Conservation (phyloP, 2,797 vertebrate species). For the Acrocephalus scirpaceus region DNA sequence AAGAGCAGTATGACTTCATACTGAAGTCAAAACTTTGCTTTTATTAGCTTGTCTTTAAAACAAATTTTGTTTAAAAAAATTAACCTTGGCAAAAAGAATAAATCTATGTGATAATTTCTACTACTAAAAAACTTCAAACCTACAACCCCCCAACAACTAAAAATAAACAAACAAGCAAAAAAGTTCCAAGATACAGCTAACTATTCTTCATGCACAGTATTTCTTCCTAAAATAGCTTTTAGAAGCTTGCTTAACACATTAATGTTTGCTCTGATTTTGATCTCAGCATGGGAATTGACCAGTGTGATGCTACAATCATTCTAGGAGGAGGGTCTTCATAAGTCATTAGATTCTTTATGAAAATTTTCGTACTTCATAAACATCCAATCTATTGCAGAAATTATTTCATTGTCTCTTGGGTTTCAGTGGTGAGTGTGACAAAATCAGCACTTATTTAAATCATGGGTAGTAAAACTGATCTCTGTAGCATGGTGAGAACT, state of each 20-base stretch:
- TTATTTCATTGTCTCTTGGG: not conserved
- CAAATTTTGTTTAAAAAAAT: not conserved
- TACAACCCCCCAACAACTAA: fast-evolving
- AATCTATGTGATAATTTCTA: not conserved
- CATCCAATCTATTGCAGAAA: not conserved
- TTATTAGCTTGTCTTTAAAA: not conserved
- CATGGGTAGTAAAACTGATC: not conserved
- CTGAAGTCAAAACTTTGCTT: not conserved
- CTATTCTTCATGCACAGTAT: not conserved
- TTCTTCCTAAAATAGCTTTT: not conserved
- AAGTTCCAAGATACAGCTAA: not conserved
- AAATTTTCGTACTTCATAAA: not conserved
- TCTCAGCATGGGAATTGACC: not conserved
- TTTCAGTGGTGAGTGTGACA: not conserved
- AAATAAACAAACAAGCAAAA: not conserved
- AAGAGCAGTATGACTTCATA: not conserved
- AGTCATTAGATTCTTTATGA: not conserved
- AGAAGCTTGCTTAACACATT: not conserved
- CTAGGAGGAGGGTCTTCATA: not conserved
- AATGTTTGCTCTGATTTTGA: not conserved
- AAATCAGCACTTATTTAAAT: not conserved
- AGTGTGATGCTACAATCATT: not conserved
- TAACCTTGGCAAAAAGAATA: not conserved
- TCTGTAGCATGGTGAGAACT: not conserved
- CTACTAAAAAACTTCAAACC: not conserved